Evolutionary conservation across 1,140 invertebrate genomes (phyloP).

Genomic region (Bursaphelenchus mucronatus): DNA sequence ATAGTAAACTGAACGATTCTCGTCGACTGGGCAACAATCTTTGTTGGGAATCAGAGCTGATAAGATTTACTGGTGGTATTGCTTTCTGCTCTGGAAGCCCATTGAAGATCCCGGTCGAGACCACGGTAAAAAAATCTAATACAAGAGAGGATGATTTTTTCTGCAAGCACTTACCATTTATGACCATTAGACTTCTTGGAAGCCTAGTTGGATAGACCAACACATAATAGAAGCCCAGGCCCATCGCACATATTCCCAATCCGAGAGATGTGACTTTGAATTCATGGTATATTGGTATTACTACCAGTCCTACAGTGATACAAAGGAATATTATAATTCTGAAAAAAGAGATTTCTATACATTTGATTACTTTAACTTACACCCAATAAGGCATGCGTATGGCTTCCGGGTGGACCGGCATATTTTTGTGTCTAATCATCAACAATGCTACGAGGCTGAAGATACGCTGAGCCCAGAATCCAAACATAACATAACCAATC

Average conservation of each 20-base stretch:
- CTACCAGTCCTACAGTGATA: conserved; percentile 53
- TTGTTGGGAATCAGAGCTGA: conserved; percentile 53
- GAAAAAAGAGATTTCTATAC: conserved; percentile 19
- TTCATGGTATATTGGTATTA: conserved; percentile 41
- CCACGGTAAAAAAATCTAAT: conserved; percentile 47
- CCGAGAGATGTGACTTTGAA: conserved; percentile 31
- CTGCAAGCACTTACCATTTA: conserved; percentile 42
- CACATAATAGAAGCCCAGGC: conserved; percentile 55
- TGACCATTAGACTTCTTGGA: conserved; percentile 27
- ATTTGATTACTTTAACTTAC: conserved; percentile 24
- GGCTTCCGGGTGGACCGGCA: conserved; percentile 58
- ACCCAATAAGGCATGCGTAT: conserved; percentile 51
- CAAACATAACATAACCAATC: conserved; percentile 61
- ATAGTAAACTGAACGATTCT: conserved; percentile 41
- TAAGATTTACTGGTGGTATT: conserved; percentile 1
- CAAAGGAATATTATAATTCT: conserved; percentile 50
- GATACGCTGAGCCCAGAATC: conserved; percentile 59
- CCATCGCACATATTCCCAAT: conserved; percentile 52
- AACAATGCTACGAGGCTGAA: conserved; percentile 53
- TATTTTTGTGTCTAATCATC: conserved; percentile 49
- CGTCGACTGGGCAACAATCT: conserved; percentile 30
- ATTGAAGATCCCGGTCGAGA: conserved; percentile 53
- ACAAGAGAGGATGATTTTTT: conserved; percentile 10
- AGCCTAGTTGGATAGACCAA: conserved; percentile 45
- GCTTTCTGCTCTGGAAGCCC: conserved; percentile 54